Conservation (phyloP, 2,888 invertebrate species). For the Dasysyrphus albostriatus region DNA sequence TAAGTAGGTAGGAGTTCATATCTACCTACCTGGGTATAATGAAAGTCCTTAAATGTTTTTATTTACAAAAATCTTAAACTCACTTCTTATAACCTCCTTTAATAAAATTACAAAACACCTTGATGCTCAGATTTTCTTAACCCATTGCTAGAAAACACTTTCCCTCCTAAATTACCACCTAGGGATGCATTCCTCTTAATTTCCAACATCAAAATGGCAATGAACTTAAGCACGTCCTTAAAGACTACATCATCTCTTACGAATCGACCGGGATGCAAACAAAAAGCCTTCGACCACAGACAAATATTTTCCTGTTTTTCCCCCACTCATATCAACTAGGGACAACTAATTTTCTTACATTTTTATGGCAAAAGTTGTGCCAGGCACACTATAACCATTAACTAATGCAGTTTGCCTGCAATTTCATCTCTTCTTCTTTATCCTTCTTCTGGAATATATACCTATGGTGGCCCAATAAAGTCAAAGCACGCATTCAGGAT, state of each 20-base stretch:
- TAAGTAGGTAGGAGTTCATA: too few relatives aligned
- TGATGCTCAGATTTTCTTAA: neutral
- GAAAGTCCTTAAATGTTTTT: neutral
- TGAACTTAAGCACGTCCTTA: slow-evolving; percentile 28
- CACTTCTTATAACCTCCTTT: neutral
- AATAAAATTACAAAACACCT: neutral
- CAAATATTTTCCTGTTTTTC: neutral
- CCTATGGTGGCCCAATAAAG: slow-evolving; percentile 29
- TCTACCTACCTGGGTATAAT: too few relatives aligned
- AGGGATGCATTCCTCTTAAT: neutral
- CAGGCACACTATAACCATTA: slow-evolving; percentile 61
- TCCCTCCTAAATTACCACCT: neutral
- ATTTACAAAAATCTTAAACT: neutral
- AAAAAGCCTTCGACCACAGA: slow-evolving; percentile 23
- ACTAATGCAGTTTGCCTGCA: slow-evolving; percentile 72
- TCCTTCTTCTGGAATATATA: slow-evolving; percentile 5
- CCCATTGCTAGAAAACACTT: neutral
- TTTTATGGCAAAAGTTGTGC: slow-evolving; percentile 56
- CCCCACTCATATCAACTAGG: neutral
- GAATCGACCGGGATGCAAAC: neutral
- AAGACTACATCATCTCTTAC: neutral
- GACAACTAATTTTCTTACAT: slow-evolving; percentile 50
- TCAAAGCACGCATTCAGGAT: slow-evolving; percentile 68
- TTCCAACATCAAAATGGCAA: neutral
- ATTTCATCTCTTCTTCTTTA: slow-evolving; percentile 12